Percentiles rank a stretch among this genome's conserved stretches.
phyloP scores from a whole-genome alignment of 2,113 vertebrate genomes.

The Cyanoderma ruficeps region DNA sequence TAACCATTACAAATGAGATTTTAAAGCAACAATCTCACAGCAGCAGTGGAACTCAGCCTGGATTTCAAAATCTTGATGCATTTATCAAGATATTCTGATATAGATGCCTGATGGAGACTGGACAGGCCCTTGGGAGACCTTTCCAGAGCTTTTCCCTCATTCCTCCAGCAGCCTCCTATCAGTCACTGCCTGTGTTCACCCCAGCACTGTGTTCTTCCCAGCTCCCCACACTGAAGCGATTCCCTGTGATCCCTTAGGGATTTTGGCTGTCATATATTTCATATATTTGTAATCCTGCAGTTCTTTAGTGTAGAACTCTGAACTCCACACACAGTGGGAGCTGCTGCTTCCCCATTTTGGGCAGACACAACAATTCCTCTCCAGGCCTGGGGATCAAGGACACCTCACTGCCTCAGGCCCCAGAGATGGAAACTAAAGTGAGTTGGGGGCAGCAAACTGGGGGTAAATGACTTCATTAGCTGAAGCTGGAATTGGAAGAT shows the following conservation, averaged over 20 bases:
- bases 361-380: background rate
- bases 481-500: background rate
- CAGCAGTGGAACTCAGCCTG: background rate
- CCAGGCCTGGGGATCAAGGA: background rate
- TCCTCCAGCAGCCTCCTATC: rapidly evolving
- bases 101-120: background rate
- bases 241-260: background rate
- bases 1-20: background rate
- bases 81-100: background rate
- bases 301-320: background rate
- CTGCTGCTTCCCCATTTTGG: background rate
- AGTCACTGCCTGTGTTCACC: background rate
- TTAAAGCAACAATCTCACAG: background rate
- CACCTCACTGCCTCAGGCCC: background rate
- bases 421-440: background rate
- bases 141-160: background rate
- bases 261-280: rapidly evolving
- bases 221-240: background rate
- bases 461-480: background rate
- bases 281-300: rapidly evolving
- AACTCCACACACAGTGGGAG: background rate
- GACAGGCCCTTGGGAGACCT: background rate
- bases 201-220: background rate
- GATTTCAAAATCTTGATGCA: background rate
- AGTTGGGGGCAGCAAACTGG: background rate